A percentile compares a stretch with the other conserved stretches of the same genome.
These are phyloP conservation scores for Pungitius pungitius DNA, from an alignment of 2,113 vertebrate genomes.

Conservation along the genomic window DNA sequence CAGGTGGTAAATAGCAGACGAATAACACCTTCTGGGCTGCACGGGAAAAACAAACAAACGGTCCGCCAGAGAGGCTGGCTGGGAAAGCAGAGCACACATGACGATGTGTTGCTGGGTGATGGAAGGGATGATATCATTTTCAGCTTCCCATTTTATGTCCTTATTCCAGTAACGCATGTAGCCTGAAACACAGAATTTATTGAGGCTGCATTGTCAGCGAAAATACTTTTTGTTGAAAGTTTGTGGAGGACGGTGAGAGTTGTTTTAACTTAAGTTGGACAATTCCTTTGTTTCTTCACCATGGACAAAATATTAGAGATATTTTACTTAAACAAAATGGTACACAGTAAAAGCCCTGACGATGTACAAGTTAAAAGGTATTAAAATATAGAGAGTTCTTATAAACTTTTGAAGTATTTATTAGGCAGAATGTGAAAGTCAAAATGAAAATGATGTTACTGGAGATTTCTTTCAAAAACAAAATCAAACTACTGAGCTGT, in stretches of 20 bases:
- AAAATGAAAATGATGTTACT: background rate
- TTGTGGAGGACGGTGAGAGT: too few species aligned
- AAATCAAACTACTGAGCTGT: slow-evolving; percentile 11
- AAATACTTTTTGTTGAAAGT: too few species aligned
- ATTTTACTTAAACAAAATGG: background rate
- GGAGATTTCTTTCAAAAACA: slow-evolving; percentile 15
- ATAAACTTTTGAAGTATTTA: too few species aligned
- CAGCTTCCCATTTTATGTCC: background rate
- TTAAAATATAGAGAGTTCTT: too few species aligned
- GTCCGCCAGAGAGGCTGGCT: background rate
- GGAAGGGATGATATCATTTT: background rate
- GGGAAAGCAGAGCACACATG: background rate
- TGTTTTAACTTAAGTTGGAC: background rate
- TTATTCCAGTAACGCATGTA: background rate
- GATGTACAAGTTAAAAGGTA: too few species aligned
- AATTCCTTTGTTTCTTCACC: background rate
- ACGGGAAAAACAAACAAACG: background rate
- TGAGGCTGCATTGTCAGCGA: too few species aligned
- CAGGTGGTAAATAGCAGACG: background rate
- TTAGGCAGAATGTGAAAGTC: background rate
- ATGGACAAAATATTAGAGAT: background rate
- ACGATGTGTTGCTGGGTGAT: background rate
- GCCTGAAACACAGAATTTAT: background rate
- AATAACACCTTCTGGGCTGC: background rate
- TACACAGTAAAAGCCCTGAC: background rate